These are phyloP conservation scores for Axea sp. DNA, from an alignment of 2,888 invertebrate species.

Conservation along the genomic window DNA sequence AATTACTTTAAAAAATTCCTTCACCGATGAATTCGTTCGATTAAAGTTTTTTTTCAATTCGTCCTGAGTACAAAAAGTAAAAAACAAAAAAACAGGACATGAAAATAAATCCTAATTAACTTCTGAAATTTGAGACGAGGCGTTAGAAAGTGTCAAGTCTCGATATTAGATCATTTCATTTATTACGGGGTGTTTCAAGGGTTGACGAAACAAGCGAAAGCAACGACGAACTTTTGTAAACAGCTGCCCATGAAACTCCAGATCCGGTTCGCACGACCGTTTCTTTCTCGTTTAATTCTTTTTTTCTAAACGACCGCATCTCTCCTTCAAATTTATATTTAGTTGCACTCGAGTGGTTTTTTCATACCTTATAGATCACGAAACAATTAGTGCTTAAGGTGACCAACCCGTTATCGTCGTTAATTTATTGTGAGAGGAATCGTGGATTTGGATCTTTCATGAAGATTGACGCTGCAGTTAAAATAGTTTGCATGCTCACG, in stretches of 20 bases:
- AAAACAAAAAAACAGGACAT: no score
- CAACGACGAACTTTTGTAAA: constrained; percentile 40
- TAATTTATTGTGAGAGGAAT: constrained; percentile 44
- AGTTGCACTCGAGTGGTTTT: constrained; percentile 14
- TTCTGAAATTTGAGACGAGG: constrained; percentile 4
- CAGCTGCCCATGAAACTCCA: constrained; percentile 53
- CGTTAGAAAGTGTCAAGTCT: constrained; percentile 14
- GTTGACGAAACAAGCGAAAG: constrained; percentile 48
- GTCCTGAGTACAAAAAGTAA: no score
- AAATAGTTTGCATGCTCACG: no score
- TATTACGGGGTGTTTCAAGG: constrained; percentile 39
- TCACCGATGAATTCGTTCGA: no score
- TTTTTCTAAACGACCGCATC: constrained; percentile 15
- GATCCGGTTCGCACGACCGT: constrained; percentile 60
- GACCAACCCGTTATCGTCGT: constrained; percentile 14
- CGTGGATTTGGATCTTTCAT: neutral
- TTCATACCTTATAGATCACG: constrained; percentile 13
- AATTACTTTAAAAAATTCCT: no score
- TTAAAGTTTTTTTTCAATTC: no score
- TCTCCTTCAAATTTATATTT: constrained; percentile 43
- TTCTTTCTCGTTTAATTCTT: constrained; percentile 29
- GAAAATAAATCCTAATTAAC: constrained; percentile 26
- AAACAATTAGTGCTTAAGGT: constrained; percentile 32
- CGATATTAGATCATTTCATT: constrained; percentile 43
- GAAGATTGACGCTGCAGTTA: neutral